Evolutionary conservation across 2,113 vertebrate species (phyloP).

Genomic region (Psilopsiagon aymara): DNA sequence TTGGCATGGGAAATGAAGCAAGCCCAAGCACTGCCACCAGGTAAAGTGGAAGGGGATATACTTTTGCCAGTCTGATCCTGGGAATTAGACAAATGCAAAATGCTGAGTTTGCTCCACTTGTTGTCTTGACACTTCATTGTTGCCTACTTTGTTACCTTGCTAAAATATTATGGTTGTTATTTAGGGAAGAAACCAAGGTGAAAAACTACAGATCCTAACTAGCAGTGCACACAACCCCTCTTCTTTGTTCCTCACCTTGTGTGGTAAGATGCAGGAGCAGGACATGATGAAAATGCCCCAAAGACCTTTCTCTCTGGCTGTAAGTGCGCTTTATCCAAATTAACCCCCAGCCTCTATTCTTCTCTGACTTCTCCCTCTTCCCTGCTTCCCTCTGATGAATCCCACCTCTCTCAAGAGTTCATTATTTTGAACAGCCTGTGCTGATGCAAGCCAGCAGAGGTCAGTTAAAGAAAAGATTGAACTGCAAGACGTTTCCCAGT

Average conservation of each 20-base stretch:
- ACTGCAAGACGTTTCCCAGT: background rate
- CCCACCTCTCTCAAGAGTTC: background rate
- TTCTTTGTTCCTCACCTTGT: background rate
- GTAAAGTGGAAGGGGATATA: background rate
- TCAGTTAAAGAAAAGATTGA: constrained; percentile 23
- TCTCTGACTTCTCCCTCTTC: background rate
- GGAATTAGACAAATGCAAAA: background rate
- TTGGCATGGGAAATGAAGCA: background rate
- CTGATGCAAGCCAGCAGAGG: background rate
- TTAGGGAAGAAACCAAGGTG: background rate
- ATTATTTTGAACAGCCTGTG: constrained; percentile 31
- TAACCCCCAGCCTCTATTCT: background rate
- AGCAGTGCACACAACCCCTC: background rate
- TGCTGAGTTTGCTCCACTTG: background rate
- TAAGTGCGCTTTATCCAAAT: constrained; percentile 55
- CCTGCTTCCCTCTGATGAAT: background rate
- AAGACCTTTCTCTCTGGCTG: background rate
- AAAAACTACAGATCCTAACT: background rate
- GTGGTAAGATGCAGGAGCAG: background rate
- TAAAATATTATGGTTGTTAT: background rate
- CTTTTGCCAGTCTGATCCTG: background rate
- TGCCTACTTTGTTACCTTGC: background rate
- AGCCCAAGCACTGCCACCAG: background rate
- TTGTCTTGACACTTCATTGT: background rate
- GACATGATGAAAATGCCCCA: background rate